Evolutionary conservation across 1,140 invertebrate species (phyloP).

Genomic region (Drosophila rhopaloa): DNA sequence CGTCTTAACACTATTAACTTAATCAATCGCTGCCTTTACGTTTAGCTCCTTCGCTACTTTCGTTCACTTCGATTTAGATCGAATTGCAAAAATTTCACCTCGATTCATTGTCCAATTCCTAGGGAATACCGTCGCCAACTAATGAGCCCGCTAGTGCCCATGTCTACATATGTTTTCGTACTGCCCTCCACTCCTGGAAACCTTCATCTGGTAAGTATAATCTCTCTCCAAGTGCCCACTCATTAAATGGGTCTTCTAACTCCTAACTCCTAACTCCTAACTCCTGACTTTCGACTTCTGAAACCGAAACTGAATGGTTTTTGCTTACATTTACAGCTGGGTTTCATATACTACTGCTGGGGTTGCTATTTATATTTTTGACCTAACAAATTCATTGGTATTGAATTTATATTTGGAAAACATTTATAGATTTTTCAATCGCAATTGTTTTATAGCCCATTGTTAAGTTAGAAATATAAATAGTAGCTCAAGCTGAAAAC

Average conservation of each 20-base stretch:
- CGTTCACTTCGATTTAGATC: not conserved
- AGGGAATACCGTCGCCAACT: conserved; percentile 31
- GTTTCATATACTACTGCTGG: not conserved
- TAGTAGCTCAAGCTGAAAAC: not conserved
- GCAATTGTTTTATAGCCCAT: not conserved
- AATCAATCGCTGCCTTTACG: conserved; percentile 1
- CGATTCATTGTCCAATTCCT: conserved; percentile 43
- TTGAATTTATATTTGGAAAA: no score
- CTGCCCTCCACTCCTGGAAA: not conserved
- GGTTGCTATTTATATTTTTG: not conserved
- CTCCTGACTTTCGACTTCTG: conserved; percentile 23
- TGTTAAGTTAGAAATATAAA: not conserved
- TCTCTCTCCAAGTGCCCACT: not conserved
- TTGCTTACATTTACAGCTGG: conserved; percentile 13
- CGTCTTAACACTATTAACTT: conserved; percentile 11
- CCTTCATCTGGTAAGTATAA: not conserved
- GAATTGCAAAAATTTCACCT: conserved; percentile 42
- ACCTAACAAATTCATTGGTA: not conserved
- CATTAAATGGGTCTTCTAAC: not conserved
- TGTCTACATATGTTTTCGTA: not conserved
- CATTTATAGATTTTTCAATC: no score
- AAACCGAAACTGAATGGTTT: conserved; percentile 73
- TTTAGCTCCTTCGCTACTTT: conserved; percentile 5
- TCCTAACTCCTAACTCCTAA: conserved; percentile 1
- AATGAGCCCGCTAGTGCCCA: no score